phyloP scores from a whole-genome alignment of 2,113 vertebrate genomes.

The Pandion haliaetus region DNA sequence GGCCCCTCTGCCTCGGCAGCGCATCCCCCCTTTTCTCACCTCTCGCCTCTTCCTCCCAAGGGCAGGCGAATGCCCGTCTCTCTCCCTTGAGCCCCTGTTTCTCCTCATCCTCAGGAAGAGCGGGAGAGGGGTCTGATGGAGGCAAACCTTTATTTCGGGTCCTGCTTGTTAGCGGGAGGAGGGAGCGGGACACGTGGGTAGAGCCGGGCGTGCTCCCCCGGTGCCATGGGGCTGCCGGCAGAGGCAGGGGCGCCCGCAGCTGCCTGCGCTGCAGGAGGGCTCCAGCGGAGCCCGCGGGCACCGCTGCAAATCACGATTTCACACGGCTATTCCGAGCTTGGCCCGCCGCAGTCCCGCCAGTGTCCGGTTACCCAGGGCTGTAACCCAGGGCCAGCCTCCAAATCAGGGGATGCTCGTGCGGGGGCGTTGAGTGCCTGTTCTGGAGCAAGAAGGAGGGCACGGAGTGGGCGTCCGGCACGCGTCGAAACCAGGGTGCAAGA shows the following conservation, averaged over 20 bases:
- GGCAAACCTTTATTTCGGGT: neutral
- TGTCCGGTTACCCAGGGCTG: neutral
- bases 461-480: accelerated
- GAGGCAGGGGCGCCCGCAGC: neutral
- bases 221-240: neutral
- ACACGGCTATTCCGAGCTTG: neutral
- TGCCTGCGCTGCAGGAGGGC: neutral
- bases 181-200: accelerated
- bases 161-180: neutral
- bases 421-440: neutral
- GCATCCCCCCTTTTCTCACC: neutral
- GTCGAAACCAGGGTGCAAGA: accelerated
- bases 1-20: accelerated
- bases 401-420: accelerated
- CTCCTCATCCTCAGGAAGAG: neutral
- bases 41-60: neutral
- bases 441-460: neutral
- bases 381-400: neutral
- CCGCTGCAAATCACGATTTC: neutral
- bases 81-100: neutral
- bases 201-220: accelerated
- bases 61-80: accelerated
- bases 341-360: neutral
- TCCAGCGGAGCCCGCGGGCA: accelerated
- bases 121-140: neutral